Conservation (phyloP, 1,140 invertebrate species). For the Mactra quadrangularis region DNA sequence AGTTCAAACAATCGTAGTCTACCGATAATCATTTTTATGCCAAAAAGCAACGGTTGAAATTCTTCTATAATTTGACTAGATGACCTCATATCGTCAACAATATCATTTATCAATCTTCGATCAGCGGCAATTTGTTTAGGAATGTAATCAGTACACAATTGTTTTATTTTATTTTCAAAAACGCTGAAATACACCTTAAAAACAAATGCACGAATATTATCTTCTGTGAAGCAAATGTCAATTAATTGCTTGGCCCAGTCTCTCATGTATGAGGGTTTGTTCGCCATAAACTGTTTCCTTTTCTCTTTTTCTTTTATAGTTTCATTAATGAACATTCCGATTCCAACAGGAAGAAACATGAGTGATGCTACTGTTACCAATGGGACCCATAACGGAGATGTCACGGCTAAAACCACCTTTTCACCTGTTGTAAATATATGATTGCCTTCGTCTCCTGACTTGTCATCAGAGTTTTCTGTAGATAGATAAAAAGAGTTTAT, state of each 20-base stretch:
- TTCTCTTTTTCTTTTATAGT: conserved; percentile 25
- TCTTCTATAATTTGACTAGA: conserved; percentile 52
- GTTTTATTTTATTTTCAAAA: conserved; percentile 56
- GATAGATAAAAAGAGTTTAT: conserved; percentile 2
- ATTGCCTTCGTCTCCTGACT: not conserved
- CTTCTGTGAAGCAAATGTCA: conserved; percentile 28
- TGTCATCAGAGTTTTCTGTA: not conserved
- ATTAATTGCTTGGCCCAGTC: conserved; percentile 56
- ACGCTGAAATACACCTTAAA: conserved; percentile 55
- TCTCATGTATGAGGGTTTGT: conserved; percentile 60
- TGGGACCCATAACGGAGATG: conserved; percentile 67
- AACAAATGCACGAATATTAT: conserved; percentile 46
- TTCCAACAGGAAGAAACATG: conserved; percentile 62
- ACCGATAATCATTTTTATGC: conserved; percentile 53
- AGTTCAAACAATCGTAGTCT: conserved; percentile 55
- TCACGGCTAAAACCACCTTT: conserved; percentile 62
- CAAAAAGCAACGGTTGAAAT: conserved; percentile 55
- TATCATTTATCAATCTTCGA: conserved; percentile 53
- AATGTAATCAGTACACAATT: conserved; percentile 63
- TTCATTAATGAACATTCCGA: conserved; percentile 63
- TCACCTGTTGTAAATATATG: conserved; percentile 66
- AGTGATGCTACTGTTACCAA: conserved; percentile 61
- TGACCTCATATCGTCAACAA: conserved; percentile 60
- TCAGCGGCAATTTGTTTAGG: conserved; percentile 66
- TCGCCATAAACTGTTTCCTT: conserved; percentile 30